phyloP scores from a whole-genome alignment of 2,113 vertebrate genomes.

The Labrus mixtus region DNA sequence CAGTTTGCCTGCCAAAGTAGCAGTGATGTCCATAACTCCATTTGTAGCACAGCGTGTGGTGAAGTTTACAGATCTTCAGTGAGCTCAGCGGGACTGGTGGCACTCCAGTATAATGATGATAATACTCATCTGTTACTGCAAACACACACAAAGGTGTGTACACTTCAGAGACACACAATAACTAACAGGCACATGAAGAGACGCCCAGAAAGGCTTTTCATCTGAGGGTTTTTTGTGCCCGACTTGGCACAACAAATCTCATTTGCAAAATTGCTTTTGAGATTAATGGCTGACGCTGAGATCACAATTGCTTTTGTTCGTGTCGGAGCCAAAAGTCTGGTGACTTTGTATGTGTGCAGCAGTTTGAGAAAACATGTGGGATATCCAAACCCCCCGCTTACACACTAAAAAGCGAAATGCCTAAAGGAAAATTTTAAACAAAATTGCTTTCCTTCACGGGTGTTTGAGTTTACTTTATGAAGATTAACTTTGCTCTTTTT shows the following conservation, averaged over 20 bases:
- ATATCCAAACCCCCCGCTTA: not conserved
- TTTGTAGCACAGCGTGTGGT: not conserved
- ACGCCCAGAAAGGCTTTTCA: not conserved
- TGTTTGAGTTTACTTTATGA: not conserved
- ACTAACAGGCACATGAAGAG: conserved; percentile 1
- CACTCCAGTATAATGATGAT: conserved; percentile 13
- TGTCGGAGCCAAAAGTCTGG: conserved; percentile 16
- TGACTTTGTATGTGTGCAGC: conserved; percentile 21
- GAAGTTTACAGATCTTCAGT: not conserved
- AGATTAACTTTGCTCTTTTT: not conserved
- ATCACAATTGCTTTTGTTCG: conserved; percentile 28
- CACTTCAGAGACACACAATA: not conserved
- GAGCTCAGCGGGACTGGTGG: conserved; percentile 3
- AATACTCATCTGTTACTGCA: conserved; percentile 13
- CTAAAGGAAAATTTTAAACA: not conserved
- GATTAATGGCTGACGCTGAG: conserved; percentile 34
- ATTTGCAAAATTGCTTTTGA: conserved; percentile 21
- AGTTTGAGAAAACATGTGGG: conserved; percentile 1
- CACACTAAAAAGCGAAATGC: not conserved
- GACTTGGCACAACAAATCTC: not conserved
- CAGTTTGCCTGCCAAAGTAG: not conserved
- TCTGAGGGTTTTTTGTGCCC: conserved; percentile 6
- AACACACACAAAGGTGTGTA: conserved; percentile 18
- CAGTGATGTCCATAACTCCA: conserved; percentile 10
- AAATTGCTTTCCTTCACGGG: not conserved